Conservation (phyloP, 2,113 vertebrate genomes). For the Cyanoliseus patagonus region DNA sequence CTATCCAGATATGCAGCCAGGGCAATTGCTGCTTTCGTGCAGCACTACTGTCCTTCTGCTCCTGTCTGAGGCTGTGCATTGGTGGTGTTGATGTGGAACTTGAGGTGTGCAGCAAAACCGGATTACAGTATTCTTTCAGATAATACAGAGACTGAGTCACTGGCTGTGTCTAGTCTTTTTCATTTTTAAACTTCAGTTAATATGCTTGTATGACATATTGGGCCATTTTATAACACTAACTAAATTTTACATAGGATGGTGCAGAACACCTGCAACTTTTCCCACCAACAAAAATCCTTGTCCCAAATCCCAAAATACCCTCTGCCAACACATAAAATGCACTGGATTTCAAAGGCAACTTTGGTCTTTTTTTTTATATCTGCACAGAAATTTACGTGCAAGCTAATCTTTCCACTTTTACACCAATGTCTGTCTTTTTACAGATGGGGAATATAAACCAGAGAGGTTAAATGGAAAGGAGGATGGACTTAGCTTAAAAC, state of each 20-base stretch:
- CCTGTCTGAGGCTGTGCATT: neutral
- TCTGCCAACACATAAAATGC: neutral
- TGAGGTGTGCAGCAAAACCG: neutral
- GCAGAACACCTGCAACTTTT: neutral
- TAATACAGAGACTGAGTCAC: neutral
- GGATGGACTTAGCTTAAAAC: constrained; percentile 30
- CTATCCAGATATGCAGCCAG: neutral
- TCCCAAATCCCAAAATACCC: neutral
- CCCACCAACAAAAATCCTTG: neutral
- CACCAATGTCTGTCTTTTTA: constrained; percentile 57
- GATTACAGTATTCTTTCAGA: neutral
- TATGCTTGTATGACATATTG: neutral
- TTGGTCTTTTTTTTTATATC: neutral
- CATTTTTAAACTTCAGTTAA: neutral
- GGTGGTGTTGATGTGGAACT: neutral
- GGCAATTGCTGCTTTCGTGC: neutral
- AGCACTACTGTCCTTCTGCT: neutral
- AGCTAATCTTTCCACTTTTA: neutral
- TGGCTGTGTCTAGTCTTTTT: neutral
- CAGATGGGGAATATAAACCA: constrained; percentile 72
- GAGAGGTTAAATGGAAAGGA: constrained; percentile 72
- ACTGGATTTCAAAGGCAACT: neutral
- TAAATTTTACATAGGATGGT: neutral
- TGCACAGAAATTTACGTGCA: neutral
- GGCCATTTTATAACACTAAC: neutral